Conservation (phyloP, 2,113 vertebrate species). For the Stercorarius parasiticus region DNA sequence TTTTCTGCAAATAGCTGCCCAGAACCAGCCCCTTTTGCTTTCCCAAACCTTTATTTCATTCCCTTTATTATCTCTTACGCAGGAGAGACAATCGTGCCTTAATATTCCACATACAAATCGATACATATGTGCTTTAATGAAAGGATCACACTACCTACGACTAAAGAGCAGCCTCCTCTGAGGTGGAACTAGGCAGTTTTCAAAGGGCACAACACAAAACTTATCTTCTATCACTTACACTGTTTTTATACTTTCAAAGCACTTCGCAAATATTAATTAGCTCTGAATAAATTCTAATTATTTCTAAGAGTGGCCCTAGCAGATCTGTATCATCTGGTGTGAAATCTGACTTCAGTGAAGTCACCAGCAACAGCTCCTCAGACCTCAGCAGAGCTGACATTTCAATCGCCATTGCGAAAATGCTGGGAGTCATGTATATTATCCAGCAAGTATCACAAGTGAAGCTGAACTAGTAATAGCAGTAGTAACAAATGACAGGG, state of each 20-base stretch:
- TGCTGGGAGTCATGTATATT: not conserved
- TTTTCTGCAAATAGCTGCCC: not conserved
- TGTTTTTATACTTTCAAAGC: conserved; percentile 14
- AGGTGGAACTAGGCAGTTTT: not conserved
- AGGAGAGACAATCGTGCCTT: not conserved
- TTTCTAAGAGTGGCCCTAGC: conserved; percentile 29
- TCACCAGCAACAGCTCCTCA: conserved; percentile 44
- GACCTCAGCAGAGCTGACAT: conserved; percentile 1
- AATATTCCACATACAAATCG: not conserved
- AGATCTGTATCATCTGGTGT: conserved; percentile 56
- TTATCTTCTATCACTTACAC: not conserved
- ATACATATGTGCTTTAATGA: not conserved
- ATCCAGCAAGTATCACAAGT: not conserved
- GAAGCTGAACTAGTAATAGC: not conserved
- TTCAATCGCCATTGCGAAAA: not conserved
- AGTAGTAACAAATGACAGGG: not conserved
- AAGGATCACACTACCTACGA: not conserved
- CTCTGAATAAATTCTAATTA: conserved; percentile 59
- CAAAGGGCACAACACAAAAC: not conserved
- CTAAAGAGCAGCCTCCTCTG: not conserved
- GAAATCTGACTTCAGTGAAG: conserved; percentile 46
- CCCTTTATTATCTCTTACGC: not conserved
- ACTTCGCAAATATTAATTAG: conserved; percentile 50
- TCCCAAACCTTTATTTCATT: not conserved
- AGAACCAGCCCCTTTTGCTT: not conserved